These are phyloP conservation scores for Miniopterus natalensis DNA, from an alignment of 2,113 vertebrate genomes.

Conservation along the genomic window DNA sequence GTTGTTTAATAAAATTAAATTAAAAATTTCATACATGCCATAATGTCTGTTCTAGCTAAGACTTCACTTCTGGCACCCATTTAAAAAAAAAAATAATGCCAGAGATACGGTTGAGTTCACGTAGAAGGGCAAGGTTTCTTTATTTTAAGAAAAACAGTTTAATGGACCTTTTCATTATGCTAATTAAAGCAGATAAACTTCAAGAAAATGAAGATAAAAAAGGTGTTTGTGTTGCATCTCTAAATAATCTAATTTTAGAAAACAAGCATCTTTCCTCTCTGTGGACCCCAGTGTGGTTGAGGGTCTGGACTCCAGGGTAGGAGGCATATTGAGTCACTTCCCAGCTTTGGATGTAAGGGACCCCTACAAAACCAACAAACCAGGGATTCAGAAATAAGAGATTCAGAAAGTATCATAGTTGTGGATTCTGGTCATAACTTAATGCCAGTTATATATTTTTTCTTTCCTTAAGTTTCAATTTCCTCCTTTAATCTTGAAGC, in stretches of 20 bases:
- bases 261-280: background rate
- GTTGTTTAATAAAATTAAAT: background rate
- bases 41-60: background rate
- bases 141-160: background rate
- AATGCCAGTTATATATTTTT: background rate
- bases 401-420: background rate
- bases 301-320: background rate
- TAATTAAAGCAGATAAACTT: constrained; percentile 44
- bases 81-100: background rate
- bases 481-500: background rate
- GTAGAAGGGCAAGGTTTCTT: background rate
- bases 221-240: background rate
- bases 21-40: background rate
- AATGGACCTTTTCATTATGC: constrained; percentile 31
- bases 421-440: background rate
- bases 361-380: background rate
- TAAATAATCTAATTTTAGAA: background rate
- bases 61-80: background rate
- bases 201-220: constrained; percentile 34
- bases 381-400: background rate
- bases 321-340: too few species aligned
- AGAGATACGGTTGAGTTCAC: background rate
- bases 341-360: background rate
- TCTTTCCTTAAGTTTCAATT: background rate
- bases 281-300: background rate